Evolutionary conservation across 2,888 invertebrate species (phyloP), one percentile per base, ranked within the genome.

Genomic region (Chrysotoxum bicinctum): DNA sequence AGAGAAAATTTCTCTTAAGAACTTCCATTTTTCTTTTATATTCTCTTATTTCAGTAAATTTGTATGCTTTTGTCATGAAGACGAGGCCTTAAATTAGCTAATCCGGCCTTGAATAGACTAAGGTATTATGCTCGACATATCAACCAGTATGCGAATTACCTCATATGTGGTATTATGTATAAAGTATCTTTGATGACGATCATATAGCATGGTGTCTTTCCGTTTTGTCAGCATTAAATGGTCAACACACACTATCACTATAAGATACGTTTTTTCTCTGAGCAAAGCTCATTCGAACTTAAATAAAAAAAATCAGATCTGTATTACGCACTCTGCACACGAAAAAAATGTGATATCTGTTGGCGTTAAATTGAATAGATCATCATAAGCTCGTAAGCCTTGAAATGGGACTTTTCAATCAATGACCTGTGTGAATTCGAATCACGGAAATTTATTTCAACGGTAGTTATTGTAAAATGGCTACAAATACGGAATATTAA

Each of bases 391-490:
- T 50, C n/a, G 14, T 21, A 21, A 58, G 21, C 58, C 54, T 54
- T 54, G 54, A 54, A 54, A 52, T 16, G 2, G 9, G 10, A 10
- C 16, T 26, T 32, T 16, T 32, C 10, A 2, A 54, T 30, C 30
- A 30, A 54, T 6, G 54, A 16, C 16, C 10, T 52, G 26, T 10
- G 16, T 30, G 54, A 54, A 54, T 54, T 16, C 30, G 32, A 54
- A 54, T 54, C 30, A 30, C 54, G 54, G 54, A 54, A 54, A 54
- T 54, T 54, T 32, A 32, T 50, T 32, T 54, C 30, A 54, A 54
- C 54, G 54, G 54, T 54, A 54, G 8, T 32, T 54, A 30, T 54
- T 30, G 54, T 54, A 54, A 54, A 9, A 54, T 54, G 16, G 6
- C 54, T 32, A 54, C 30, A 32, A 32, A 32, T 10, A 30, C 10